These are phyloP conservation scores for Drosophila lacertosa DNA, from an alignment of 1,140 invertebrate species.

Conservation along the genomic window DNA sequence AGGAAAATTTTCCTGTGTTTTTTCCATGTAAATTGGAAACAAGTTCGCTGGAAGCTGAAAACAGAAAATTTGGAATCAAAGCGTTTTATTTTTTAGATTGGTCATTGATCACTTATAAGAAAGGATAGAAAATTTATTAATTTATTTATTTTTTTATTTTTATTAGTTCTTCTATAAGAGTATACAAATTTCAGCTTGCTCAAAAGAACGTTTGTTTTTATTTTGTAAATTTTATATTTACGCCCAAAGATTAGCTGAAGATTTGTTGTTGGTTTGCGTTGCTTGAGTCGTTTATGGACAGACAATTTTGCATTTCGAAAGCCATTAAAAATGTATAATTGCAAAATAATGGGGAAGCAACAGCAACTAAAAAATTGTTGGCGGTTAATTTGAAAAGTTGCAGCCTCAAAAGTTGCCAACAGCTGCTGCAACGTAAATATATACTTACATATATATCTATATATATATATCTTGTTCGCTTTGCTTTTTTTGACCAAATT, in stretches of 20 bases:
- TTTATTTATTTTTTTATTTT: no score
- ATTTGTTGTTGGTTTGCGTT: constrained; percentile 50
- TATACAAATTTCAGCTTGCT: background rate
- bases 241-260: constrained; percentile 31
- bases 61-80: no score
- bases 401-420: constrained; percentile 17
- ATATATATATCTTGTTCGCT: background rate
- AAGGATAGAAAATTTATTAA: no score
- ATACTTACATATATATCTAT: background rate
- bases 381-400: constrained; percentile 49
- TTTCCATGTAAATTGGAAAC: no score
- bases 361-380: constrained; percentile 29
- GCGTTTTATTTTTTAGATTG: no score
- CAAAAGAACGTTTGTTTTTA: background rate
- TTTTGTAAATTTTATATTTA: background rate
- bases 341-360: constrained; percentile 58
- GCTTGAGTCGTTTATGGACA: constrained; percentile 50
- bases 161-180: background rate
- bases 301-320: constrained; percentile 67
- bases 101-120: no score
- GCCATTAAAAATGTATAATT: constrained; percentile 73
- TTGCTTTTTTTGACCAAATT: background rate
- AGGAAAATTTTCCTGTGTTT: no score
- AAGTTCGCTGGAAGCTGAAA: no score
- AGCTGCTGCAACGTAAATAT: constrained; percentile 3